These are phyloP conservation scores for Polypterus bichir DNA, from an alignment of 2,113 vertebrate species.

Conservation along the genomic window DNA sequence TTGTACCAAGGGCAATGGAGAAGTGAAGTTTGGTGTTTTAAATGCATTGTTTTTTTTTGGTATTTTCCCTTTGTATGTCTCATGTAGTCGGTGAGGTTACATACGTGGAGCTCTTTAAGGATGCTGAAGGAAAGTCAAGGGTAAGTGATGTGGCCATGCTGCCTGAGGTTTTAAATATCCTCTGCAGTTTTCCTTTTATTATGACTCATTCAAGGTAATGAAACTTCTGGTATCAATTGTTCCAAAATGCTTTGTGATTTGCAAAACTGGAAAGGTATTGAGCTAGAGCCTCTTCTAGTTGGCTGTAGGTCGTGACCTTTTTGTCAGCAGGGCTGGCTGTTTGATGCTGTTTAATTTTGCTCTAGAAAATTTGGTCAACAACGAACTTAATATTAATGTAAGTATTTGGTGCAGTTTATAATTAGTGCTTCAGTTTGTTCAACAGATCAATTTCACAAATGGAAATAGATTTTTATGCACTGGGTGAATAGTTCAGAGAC, in stretches of 20 bases:
- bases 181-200: constrained; percentile 88
- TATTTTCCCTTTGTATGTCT: constrained; percentile 99
- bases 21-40: constrained; percentile 87
- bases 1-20: constrained; percentile 84
- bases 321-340: constrained; percentile 52
- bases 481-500: too few relatives aligned
- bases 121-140: constrained; percentile 99
- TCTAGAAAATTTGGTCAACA: constrained; percentile 35
- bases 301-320: constrained; percentile 58
- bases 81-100: constrained; percentile 99
- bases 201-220: constrained; percentile 72
- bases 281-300: constrained; percentile 61
- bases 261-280: constrained; percentile 53
- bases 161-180: constrained; percentile 92
- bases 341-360: constrained; percentile 34
- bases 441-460: constrained; percentile 41
- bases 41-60: constrained; percentile 98
- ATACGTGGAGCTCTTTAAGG: constrained; percentile 99
- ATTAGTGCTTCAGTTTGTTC: constrained; percentile 48
- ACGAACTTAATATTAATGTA: constrained; percentile 23
- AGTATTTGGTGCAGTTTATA: constrained; percentile 49
- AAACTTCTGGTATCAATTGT: constrained; percentile 81
- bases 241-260: constrained; percentile 41
- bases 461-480: constrained; percentile 24
- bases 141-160: constrained; percentile 96